Conservation (phyloP, 2,113 vertebrate genomes). For the Oreochromis aureus region DNA sequence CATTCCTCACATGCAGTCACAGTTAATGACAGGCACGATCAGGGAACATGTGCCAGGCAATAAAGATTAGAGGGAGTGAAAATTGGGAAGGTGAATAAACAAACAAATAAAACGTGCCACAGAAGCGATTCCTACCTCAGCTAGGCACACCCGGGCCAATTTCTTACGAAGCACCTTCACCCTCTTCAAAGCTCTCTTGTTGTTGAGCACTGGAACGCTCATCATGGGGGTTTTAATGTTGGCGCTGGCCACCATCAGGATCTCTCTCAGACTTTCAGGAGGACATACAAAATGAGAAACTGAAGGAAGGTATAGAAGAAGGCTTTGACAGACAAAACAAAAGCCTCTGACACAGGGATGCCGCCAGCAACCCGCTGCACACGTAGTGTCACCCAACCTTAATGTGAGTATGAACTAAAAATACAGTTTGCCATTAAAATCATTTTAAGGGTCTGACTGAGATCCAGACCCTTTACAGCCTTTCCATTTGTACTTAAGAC, state of each 20-base stretch:
- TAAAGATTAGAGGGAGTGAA: background rate
- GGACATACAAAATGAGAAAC: background rate
- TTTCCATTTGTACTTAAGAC: background rate
- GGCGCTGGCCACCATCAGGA: slow-evolving; percentile 87
- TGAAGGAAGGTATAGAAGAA: background rate
- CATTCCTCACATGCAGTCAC: background rate
- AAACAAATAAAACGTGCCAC: background rate
- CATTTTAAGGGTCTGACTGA: background rate
- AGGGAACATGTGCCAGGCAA: background rate
- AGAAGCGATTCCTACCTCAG: slow-evolving; percentile 75
- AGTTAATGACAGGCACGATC: background rate
- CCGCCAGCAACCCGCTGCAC: background rate
- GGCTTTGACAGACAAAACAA: background rate
- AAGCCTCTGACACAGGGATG: background rate
- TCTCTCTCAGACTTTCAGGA: slow-evolving; percentile 84
- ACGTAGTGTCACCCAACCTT: background rate
- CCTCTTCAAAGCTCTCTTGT: slow-evolving; percentile 81
- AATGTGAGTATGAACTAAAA: background rate
- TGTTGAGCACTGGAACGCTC: slow-evolving; percentile 86
- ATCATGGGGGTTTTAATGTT: slow-evolving; percentile 96
- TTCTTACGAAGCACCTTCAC: slow-evolving; percentile 82
- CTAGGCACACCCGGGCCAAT: slow-evolving; percentile 83
- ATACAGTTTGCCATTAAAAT: background rate
- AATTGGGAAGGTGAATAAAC: background rate
- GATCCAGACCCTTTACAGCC: background rate